Evolutionary conservation across 1,140 invertebrate species (phyloP).

Genomic region (Globodera rostochiensis): DNA sequence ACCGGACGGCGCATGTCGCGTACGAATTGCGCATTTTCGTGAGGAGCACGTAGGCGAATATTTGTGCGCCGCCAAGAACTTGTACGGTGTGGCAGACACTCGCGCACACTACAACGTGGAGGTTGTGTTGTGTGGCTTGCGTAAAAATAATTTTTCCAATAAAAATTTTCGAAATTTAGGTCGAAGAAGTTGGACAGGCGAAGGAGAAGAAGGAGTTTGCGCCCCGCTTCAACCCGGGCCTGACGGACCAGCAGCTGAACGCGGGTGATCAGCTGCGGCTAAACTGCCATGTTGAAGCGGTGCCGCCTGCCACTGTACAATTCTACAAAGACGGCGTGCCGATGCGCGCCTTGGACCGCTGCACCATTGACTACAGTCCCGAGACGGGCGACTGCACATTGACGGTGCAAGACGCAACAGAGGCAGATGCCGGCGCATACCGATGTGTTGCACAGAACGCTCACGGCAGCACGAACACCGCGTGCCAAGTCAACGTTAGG

Average conservation of each 20-base stretch:
- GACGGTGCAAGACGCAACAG: conserved; percentile 80
- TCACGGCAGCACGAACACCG: conserved; percentile 58
- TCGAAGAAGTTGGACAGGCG: conserved; percentile 28
- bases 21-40: conserved; percentile 82
- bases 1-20: conserved; percentile 84
- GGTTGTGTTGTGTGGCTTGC: conserved; percentile 49
- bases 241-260: conserved; percentile 51
- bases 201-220: conserved; percentile 44
- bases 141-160: neutral
- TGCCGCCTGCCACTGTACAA: conserved; percentile 53
- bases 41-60: conserved; percentile 89
- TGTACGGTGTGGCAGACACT: conserved; percentile 82
- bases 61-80: conserved; percentile 87
- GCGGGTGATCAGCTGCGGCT: conserved; percentile 49
- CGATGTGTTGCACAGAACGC: conserved; percentile 81
- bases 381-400: conserved; percentile 82
- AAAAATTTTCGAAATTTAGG: conserved; percentile 15
- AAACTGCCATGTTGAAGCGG: conserved; percentile 54
- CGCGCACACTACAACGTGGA: conserved; percentile 82
- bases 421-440: conserved; percentile 83
- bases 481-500: conserved; percentile 59
- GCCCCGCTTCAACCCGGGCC: conserved; percentile 61
- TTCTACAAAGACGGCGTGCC: conserved; percentile 82
- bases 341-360: conserved; percentile 75
- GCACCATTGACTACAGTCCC: conserved; percentile 74